Evolutionary conservation across 1,140 invertebrate species (phyloP).

Genomic region (Drosophila tsacasi): DNA sequence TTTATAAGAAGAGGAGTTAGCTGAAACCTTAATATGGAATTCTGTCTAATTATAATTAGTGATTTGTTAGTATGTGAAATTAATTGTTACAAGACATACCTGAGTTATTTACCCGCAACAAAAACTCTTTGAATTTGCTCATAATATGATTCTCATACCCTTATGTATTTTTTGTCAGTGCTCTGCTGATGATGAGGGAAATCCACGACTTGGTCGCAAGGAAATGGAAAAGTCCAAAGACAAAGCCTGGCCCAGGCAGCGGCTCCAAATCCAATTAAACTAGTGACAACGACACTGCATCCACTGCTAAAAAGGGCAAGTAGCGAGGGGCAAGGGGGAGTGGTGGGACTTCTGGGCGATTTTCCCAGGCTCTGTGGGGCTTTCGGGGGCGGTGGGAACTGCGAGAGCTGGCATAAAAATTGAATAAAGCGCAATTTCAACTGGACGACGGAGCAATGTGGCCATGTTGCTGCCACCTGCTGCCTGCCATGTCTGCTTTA

Average conservation of each 20-base stretch:
- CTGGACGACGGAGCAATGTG: constrained; percentile 44
- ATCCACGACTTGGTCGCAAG: constrained; percentile 23
- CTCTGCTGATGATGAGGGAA: constrained; percentile 36
- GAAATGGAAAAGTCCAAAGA: constrained; percentile 42
- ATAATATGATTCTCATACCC: neutral
- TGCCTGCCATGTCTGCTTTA: constrained; percentile 71
- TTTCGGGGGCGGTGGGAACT: constrained; percentile 17
- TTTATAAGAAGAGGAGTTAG: neutral
- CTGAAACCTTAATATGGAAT: neutral
- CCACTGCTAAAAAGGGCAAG: constrained; percentile 66
- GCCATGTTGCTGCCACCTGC: constrained; percentile 70
- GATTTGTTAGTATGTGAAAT: neutral
- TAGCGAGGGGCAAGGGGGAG: neutral
- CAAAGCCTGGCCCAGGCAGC: constrained; percentile 59
- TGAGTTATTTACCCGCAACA: neutral
- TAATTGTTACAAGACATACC: neutral
- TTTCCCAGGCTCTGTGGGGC: neutral
- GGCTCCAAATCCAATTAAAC: constrained; percentile 78
- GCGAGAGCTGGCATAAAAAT: constrained; percentile 62
- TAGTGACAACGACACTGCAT: constrained; percentile 76
- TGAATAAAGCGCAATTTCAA: constrained; percentile 79
- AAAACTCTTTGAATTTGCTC: neutral
- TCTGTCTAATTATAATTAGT: neutral
- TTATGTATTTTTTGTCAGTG: neutral
- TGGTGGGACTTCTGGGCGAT: neutral